Evolutionary conservation across 2,888 invertebrate species (phyloP).

Genomic region (Agrilus mali): DNA sequence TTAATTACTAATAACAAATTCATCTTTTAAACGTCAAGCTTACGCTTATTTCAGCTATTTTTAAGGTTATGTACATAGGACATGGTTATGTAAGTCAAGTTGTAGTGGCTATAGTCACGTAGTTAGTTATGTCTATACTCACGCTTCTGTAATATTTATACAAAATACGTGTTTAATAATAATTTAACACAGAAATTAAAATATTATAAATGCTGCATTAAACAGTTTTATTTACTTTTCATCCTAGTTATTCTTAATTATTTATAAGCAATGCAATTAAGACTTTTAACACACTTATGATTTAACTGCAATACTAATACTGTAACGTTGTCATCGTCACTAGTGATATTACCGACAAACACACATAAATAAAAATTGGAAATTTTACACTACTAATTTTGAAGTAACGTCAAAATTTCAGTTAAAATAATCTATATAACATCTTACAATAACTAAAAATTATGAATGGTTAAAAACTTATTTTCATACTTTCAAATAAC

Average conservation of each 20-base stretch:
- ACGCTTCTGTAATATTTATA: no score
- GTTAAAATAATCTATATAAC: conserved; percentile 6
- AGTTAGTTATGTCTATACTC: no score
- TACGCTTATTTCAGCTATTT: background rate
- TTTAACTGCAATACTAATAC: no score
- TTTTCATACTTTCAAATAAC: background rate
- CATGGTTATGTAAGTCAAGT: background rate
- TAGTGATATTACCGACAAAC: conserved; percentile 5
- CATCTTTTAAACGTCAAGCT: background rate
- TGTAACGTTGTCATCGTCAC: no score
- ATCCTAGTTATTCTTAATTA: no score
- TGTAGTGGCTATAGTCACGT: background rate
- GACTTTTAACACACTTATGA: no score
- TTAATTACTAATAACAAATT: conserved; percentile 1
- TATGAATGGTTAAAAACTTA: background rate
- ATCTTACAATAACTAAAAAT: background rate
- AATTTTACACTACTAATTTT: conserved; percentile 15
- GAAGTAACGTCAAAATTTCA: conserved; percentile 16
- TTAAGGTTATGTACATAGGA: background rate
- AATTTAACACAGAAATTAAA: no score
- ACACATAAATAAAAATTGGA: conserved; percentile 12
- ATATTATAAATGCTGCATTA: no score
- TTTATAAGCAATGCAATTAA: no score
- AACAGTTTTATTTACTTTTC: no score
- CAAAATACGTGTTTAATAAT: no score